Evolutionary conservation across 2,113 vertebrate genomes (phyloP).

Genomic region (Amphiprion ocellaris): DNA sequence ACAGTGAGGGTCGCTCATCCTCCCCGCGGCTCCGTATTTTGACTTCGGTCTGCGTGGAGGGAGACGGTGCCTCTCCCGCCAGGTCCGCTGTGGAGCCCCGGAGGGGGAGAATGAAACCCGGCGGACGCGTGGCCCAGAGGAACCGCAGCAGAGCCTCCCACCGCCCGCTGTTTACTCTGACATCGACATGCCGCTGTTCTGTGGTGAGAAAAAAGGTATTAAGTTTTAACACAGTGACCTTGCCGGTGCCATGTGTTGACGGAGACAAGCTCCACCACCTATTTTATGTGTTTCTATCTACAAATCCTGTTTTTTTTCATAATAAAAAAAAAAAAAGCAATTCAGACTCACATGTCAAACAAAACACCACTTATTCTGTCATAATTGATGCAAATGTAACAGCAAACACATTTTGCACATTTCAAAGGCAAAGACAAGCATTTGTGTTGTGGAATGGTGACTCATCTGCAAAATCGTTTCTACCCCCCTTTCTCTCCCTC

Average conservation of each 20-base stretch:
- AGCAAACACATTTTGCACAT: not conserved
- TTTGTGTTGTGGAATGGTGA: constrained; percentile 60
- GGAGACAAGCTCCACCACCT: not conserved
- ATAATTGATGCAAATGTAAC: not conserved
- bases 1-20: not conserved
- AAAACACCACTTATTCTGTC: not conserved
- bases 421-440: constrained; percentile 13
- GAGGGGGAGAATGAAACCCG: constrained; percentile 1
- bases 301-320: not conserved
- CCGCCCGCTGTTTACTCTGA: constrained; percentile 23
- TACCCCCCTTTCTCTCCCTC: not conserved
- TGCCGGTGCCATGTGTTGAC: constrained; percentile 30
- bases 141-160: not conserved
- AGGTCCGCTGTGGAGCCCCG: constrained; percentile 7
- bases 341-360: not conserved
- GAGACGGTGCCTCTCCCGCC: constrained; percentile 33
- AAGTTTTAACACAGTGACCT: constrained; percentile 59
- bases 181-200: constrained; percentile 15
- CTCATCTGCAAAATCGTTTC: constrained; percentile 50
- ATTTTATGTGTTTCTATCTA: not conserved
- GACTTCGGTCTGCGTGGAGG: constrained; percentile 7
- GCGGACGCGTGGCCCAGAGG: not conserved
- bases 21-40: constrained; percentile 2
- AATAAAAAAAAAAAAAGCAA: not conserved
- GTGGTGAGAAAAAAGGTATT: not conserved